Base-by-base conservation (phyloP, 2,113 vertebrate species). In the Hylia prasina region DNA sequence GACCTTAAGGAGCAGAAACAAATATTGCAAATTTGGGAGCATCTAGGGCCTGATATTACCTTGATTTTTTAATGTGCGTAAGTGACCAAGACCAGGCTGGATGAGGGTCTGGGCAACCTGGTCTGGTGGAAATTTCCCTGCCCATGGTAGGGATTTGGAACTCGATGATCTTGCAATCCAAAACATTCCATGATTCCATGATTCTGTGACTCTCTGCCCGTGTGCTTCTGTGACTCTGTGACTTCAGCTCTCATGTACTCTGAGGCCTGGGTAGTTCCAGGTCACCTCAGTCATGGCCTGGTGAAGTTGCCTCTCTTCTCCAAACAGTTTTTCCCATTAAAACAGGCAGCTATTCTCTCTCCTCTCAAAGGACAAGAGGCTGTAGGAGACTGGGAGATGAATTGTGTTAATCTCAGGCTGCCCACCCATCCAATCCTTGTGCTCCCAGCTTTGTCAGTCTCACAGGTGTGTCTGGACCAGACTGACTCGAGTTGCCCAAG, bases 261-360 rank as follows among this genome's bases (percentile, higher is more conserved):
- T 69, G 65, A 47, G 21, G 13, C 37, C 27, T 51, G 15, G 6
- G 8, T 8, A 3, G 18, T 23, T 87, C 24, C 15, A 44, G 24
- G 20, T 28, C 3, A 24, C 31, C 27, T 48, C 33, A 35, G 21
- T 18, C 23, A 25, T 0, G 3, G 11, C 3, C 5, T 24, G 9
- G 12, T 56, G 28, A 61, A 48, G 6, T 30, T 51, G 1, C 11
- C 21, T 42, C 15, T 30, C 27, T 33, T 77, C 35, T 65, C 45
- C 15, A 35, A n/a, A 10, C 3, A 37, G 4, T 33, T 70, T 51
- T 53, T 11, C 57, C 50, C 16, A 13, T 31, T 30, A 31, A 71
- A 82, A 70, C 3, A 31, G 48, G 22, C 40, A 90, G 10, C 45
- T 51, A 1, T 35, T 54, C 24, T 58, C 5, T 27, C 45, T 11